These are phyloP conservation scores for Oreohelix idahoensis DNA, from an alignment of 1,140 invertebrate genomes.

Conservation along the genomic window DNA sequence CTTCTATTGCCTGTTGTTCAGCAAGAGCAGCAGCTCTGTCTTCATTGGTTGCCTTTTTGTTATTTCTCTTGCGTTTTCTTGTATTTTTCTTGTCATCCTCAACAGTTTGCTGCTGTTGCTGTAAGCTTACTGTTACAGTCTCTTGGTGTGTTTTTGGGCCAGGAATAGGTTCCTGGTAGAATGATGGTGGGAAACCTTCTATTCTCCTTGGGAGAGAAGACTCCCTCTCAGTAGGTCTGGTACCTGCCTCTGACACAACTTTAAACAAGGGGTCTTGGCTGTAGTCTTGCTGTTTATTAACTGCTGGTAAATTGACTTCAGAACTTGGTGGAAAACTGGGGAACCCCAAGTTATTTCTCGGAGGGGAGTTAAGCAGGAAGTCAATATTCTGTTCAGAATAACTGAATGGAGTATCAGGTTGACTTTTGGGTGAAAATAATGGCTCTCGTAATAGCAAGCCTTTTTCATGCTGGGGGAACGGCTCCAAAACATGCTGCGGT, in stretches of 20 bases:
- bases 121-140: neutral
- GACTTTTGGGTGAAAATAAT: constrained; percentile 24
- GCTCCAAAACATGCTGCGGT: neutral
- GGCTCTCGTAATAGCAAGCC: neutral
- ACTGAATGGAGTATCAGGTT: neutral
- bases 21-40: constrained; percentile 25
- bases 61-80: constrained; percentile 22
- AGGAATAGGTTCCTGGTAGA: constrained; percentile 35
- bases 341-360: constrained; percentile 9
- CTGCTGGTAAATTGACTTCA: neutral
- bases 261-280: constrained; percentile 23
- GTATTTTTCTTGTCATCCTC: constrained; percentile 33
- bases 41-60: constrained; percentile 29
- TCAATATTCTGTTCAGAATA: constrained; percentile 1
- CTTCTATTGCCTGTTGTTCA: constrained; percentile 28
- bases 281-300: neutral
- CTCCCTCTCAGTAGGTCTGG: neutral
- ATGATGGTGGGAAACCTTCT: constrained; percentile 33
- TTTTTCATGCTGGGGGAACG: neutral
- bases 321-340: neutral
- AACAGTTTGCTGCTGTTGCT: neutral
- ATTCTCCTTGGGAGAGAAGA: neutral
- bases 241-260: neutral
- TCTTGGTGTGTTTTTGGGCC: neutral
- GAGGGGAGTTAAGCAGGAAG: constrained; percentile 34